Percentiles rank a stretch among this genome's conserved stretches.
Evolutionary conservation across 92 coral and sea anemone genomes (phyloP).

Genomic region (Metridium senile): DNA sequence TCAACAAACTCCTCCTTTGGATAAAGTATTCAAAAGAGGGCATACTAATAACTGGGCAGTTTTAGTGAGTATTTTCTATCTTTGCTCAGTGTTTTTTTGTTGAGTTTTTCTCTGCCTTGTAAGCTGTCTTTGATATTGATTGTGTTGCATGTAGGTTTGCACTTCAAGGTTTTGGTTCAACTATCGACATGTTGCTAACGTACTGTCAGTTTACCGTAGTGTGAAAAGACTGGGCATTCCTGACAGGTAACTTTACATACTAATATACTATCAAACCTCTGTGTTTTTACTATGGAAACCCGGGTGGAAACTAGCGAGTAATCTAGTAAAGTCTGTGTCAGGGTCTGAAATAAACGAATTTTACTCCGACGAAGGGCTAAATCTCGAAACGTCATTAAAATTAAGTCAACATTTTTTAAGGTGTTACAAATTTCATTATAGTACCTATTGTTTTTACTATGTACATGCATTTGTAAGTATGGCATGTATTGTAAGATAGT

Average conservation of each 20-base stretch:
- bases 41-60: constrained; percentile 99
- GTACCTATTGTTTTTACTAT: no score
- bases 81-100: background rate
- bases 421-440: no score
- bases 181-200: constrained; percentile 98
- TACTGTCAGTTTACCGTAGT: constrained; percentile 90
- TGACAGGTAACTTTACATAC: constrained; percentile 96
- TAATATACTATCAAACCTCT: no score
- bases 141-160: constrained; percentile 66
- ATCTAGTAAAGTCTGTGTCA: no score
- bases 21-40: constrained; percentile 65
- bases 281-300: no score
- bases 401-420: no score
- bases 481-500: no score
- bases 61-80: constrained; percentile 50
- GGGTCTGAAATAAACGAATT: no score
- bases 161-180: constrained; percentile 99
- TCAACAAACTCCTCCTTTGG: constrained; percentile 52
- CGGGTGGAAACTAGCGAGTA: no score
- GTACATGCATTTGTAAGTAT: no score
- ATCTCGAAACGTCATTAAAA: no score
- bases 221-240: constrained; percentile 97
- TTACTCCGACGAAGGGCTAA: no score
- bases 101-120: background rate
- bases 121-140: background rate